These are phyloP conservation scores for Vulpes vulpes DNA, from an alignment of 2,113 vertebrate genomes.

Conservation along the genomic window DNA sequence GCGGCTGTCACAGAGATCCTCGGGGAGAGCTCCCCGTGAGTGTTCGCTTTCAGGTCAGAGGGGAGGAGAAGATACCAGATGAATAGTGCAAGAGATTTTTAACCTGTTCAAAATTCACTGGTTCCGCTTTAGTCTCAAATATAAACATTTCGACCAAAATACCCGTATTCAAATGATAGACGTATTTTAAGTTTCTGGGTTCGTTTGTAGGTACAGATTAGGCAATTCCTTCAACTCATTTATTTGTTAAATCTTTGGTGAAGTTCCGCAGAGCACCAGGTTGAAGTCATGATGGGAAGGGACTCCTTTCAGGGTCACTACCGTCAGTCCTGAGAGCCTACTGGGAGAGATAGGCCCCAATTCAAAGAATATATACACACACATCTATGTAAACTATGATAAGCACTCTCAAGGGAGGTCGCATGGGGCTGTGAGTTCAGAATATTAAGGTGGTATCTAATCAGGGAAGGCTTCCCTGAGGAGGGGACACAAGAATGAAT, in stretches of 20 bases:
- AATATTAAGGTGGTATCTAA: background rate
- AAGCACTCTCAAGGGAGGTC: too few relatives aligned
- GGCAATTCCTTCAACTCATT: background rate
- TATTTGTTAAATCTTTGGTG: background rate
- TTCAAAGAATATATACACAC: background rate
- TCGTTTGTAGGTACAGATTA: background rate
- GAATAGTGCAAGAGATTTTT: background rate
- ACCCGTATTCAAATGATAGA: background rate
- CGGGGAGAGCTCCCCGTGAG: background rate
- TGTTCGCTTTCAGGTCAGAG: background rate
- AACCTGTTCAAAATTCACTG: background rate
- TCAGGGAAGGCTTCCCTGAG: background rate
- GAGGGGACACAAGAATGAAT: background rate
- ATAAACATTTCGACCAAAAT: background rate
- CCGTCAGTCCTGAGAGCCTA: too few relatives aligned
- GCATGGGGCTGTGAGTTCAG: background rate
- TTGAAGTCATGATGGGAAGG: background rate
- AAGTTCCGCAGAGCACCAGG: background rate
- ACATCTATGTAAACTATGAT: background rate
- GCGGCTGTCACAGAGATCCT: background rate
- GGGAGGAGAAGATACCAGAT: background rate
- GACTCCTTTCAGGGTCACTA: background rate
- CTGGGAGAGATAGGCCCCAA: background rate
- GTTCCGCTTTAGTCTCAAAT: background rate
- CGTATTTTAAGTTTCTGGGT: background rate